Evolutionary conservation across 2,888 invertebrate genomes (phyloP), one percentile per base, ranked within the genome.

Genomic region (Nephrotoma appendiculata): DNA sequence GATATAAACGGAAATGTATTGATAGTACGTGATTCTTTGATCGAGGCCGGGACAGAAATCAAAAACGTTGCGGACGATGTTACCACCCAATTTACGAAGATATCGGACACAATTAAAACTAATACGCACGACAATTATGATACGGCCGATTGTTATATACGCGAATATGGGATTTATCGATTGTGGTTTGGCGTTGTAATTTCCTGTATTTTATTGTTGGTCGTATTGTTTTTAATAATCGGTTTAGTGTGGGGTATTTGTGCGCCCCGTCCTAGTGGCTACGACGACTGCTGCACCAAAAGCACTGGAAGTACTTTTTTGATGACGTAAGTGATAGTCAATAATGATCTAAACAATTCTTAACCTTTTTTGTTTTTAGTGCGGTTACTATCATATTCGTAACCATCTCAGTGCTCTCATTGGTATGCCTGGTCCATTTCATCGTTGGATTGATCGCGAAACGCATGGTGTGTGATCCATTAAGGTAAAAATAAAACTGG

Each of bases 171-270:
- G 45, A 92, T 92, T 57, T 94, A 94, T 90, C 91, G 95, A 88
- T 94, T 95, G 89, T 96, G 96, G 91, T 92, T 93, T n/a, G 96
- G 96, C 41, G 92, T 96, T 85, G 95, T 93, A 11, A 93, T 96
- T 86, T 94, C 95, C 89, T 93, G 94, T 87, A 92, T 95, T 87
- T 92, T 97, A 87, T 91, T 96, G 86, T 90, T 96, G 88, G 94
- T 96, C 44, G 93, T 96, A 44, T 90, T 94, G 86, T 94, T 95
- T 89, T 92, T 97, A 90, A 94, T 95, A 86, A 93, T 96, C 90
- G 98, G 98, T 1, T 92, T 98, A 87, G 92, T 97, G 89, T 98
- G 97, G 91, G 98, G 98, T 87, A 95, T 97, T 90, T 98, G 97
- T 92, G 98, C 98, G 86, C 96, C 96, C 91, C 94, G 97, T 88